phyloP scores from a whole-genome alignment of 2,888 invertebrate genomes.

The Pyrocoelia pectoralis region DNA sequence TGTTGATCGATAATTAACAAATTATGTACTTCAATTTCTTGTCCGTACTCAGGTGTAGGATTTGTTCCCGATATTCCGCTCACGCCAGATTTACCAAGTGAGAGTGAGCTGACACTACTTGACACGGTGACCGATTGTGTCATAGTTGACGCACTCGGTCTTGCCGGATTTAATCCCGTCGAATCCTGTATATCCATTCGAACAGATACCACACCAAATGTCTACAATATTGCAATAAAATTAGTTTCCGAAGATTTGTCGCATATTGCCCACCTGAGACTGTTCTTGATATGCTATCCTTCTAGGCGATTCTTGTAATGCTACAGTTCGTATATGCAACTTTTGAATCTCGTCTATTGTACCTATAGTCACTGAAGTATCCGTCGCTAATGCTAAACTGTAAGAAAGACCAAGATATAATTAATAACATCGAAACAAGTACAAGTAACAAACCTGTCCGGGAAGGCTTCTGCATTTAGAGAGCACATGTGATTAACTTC shows the following conservation, averaged over 20 bases:
- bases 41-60: conserved; percentile 68
- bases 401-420: conserved; percentile 33
- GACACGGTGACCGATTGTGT: conserved; percentile 67
- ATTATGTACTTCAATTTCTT: conserved; percentile 91
- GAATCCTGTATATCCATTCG: conserved; percentile 88
- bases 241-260: too few relatives aligned
- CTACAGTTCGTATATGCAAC: conserved; percentile 94
- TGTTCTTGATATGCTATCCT: conserved; percentile 95
- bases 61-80: conserved; percentile 58
- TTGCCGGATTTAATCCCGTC: conserved; percentile 70
- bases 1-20: conserved; percentile 94
- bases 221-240: conserved; percentile 67
- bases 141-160: conserved; percentile 84
- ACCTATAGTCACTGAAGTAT: conserved; percentile 90
- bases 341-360: conserved; percentile 99
- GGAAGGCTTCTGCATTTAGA: conserved; percentile 93
- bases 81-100: conserved; percentile 60
- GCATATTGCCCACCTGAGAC: conserved; percentile 74
- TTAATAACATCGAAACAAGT: background rate
- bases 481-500: conserved; percentile 99
- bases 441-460: conserved; percentile 73
- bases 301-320: conserved; percentile 92
- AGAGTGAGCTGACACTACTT: conserved; percentile 63
- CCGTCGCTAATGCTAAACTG: conserved; percentile 87
- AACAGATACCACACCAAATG: conserved; percentile 93